Base-by-base conservation (phyloP, 1,140 invertebrate genomes). In the Dufourea novaeangliae region DNA sequence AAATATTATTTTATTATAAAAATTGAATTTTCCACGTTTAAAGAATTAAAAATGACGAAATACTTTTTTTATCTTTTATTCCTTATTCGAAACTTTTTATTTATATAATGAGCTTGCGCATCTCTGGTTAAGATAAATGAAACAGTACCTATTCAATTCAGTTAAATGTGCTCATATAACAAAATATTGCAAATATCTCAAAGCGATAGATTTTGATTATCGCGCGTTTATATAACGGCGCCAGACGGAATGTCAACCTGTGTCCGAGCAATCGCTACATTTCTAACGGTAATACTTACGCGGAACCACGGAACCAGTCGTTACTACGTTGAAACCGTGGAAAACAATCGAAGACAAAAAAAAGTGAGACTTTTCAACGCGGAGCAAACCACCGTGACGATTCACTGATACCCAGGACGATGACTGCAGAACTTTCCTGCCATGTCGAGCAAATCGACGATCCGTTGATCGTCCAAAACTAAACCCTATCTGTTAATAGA, bases 201-300 rank as follows among this genome's bases (percentile, higher is more conserved):
- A 17, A 50, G 46, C 46, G 50, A 71, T 68, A 29, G 61, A 66
- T 74, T 67, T 66, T 54, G 20, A 66, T 39, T 29, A 57, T 59
- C 34, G 10, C 6, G 29, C 68, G 39, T 82, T 82, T 82, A 79
- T 68, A 67, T 82, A 82, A 80, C 72, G 67, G 62, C 66, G 59
- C 69, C 67, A 67, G 54, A 39, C 50, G 71, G 50, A 78, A 75
- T 70, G 73, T 77, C 61, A 76, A 80, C 72, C 34, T 34, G 34
- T 27, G 32, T 25, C 27, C 32, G 22, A 39, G 29, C 37, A 17
- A 78, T 72, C 22, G 34, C 27, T 44, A 37, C 5, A 52, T 56
- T 79, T 61, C 59, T 79, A 79, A 79, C 77, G 70, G 70, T 79
- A 74, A 64, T 52, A 34, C 22, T 74, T 74, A 71, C 46, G 52